A percentile compares a stretch with the other conserved stretches of the same genome.
Conservation (phyloP, 1,140 invertebrate genomes). For the Myzus persicae region DNA sequence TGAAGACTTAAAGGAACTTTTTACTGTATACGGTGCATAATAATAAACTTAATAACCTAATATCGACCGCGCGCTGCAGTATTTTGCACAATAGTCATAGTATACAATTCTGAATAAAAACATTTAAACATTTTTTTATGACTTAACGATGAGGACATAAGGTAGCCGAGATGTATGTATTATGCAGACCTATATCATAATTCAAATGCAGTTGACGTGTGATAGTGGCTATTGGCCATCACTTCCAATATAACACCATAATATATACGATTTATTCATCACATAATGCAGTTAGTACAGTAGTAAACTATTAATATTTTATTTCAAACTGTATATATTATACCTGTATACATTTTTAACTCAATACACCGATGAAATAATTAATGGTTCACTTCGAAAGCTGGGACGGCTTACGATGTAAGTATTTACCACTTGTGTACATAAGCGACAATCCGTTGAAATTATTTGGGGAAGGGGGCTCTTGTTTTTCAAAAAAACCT, state of each 20-base stretch:
- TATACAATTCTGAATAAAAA: neutral
- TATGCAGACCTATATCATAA: neutral
- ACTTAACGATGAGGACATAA: neutral
- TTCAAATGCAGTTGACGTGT: neutral
- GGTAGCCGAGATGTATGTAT: neutral
- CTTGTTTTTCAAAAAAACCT: too few species aligned
- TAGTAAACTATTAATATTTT: too few species aligned
- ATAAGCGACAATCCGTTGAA: too few species aligned
- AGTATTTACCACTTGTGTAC: too few species aligned
- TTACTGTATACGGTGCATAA: neutral
- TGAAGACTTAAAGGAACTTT: neutral
- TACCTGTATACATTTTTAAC: too few species aligned
- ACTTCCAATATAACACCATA: neutral
- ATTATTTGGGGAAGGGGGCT: too few species aligned
- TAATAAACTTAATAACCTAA: neutral
- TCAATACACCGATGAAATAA: too few species aligned
- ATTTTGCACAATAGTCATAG: neutral
- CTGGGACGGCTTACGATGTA: too few species aligned
- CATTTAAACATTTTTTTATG: neutral
- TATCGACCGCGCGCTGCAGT: neutral
- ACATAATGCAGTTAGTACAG: too few species aligned
- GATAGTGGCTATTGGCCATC: neutral
- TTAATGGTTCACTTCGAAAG: too few species aligned
- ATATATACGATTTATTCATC: too few species aligned
- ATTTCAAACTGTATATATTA: too few species aligned